These are phyloP conservation scores for Ectemnius lituratus DNA, from an alignment of 2,888 invertebrate species.

Conservation along the genomic window DNA sequence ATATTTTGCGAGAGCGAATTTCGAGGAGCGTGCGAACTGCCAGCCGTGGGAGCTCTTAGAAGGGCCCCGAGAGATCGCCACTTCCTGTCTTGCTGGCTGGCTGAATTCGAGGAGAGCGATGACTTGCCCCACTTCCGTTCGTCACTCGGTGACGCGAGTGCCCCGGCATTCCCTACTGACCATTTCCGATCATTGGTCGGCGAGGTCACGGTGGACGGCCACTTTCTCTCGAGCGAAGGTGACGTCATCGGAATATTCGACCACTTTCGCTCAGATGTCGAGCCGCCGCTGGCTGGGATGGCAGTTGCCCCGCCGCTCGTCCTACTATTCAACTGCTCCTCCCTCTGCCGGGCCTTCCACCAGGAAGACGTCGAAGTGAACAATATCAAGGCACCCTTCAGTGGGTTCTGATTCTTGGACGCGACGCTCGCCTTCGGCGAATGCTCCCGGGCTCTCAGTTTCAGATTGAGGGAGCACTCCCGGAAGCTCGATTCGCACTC, in stretches of 20 bases:
- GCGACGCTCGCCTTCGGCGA: slow-evolving; percentile 58
- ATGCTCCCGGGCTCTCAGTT: slow-evolving; percentile 59
- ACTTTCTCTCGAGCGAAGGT: slow-evolving; percentile 67
- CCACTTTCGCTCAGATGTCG: slow-evolving; percentile 71
- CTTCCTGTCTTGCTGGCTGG: slow-evolving; percentile 74
- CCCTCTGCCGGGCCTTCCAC: slow-evolving; percentile 75
- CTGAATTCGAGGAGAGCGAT: slow-evolving; percentile 64
- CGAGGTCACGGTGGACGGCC: slow-evolving; percentile 60
- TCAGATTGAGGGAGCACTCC: slow-evolving; percentile 50
- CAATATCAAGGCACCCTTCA: slow-evolving; percentile 72
- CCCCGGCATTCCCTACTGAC: slow-evolving; percentile 58
- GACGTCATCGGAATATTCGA: slow-evolving; percentile 66
- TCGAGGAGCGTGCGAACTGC: slow-evolving; percentile 63
- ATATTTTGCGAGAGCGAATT: slow-evolving; percentile 69
- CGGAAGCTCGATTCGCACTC: slow-evolving; percentile 64
- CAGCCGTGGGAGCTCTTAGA: slow-evolving; percentile 69
- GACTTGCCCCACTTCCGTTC: slow-evolving; percentile 70
- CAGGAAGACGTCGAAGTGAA: slow-evolving; percentile 76
- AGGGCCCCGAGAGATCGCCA: slow-evolving; percentile 78
- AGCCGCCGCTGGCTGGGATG: slow-evolving; percentile 26
- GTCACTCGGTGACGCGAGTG: slow-evolving; percentile 56
- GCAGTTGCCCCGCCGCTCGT: slow-evolving; percentile 29
- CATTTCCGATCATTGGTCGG: slow-evolving; percentile 67
- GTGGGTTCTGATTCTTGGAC: slow-evolving; percentile 71
- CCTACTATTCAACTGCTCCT: slow-evolving; percentile 63